Evolutionary conservation across 2,797 vertebrate species (phyloP).

Genomic region (Diceros bicornis): DNA sequence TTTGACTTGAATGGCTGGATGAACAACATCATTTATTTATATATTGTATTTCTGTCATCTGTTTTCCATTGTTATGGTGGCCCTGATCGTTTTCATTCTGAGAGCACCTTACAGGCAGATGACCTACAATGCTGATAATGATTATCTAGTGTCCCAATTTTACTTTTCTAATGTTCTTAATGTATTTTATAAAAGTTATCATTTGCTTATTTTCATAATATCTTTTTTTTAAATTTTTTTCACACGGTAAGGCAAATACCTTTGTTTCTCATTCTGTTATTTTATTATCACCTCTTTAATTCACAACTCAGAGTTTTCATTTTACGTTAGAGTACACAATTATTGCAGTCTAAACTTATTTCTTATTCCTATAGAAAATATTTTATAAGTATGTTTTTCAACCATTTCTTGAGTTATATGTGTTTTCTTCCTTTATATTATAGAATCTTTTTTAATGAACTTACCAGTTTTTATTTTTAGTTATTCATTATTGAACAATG

Average conservation of each 20-base stretch:
- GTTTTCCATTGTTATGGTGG: background rate
- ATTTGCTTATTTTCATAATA: background rate
- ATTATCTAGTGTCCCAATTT: background rate
- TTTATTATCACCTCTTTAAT: background rate
- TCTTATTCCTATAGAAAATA: background rate
- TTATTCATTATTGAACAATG: background rate
- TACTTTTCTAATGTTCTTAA: background rate
- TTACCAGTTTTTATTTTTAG: background rate
- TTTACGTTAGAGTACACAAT: background rate
- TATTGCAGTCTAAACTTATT: background rate
- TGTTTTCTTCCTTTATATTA: background rate
- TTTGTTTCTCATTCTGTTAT: background rate
- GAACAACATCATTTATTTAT: background rate
- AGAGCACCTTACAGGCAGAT: background rate
- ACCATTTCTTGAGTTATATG: background rate
- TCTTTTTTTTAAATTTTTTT: background rate
- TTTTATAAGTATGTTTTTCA: background rate
- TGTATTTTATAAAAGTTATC: background rate
- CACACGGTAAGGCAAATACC: background rate
- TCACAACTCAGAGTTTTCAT: background rate
- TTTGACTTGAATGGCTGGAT: background rate
- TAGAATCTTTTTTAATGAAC: background rate
- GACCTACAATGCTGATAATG: background rate
- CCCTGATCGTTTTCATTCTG: background rate
- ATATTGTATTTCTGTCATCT: background rate